Evolutionary conservation across 2,888 invertebrate species (phyloP).

Genomic region (Himalopsyche japonica): DNA sequence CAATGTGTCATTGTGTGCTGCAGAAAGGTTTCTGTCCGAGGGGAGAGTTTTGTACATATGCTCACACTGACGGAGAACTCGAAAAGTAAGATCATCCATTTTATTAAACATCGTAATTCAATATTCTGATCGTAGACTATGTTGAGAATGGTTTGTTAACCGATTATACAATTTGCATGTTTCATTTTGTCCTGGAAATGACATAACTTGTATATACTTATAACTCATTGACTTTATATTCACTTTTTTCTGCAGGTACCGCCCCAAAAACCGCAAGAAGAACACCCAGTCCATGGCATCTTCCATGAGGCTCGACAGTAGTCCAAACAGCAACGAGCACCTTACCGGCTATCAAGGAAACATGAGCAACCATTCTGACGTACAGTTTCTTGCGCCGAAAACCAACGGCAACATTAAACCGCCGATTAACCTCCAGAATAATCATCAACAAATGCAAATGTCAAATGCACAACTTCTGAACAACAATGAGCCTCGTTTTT

Average conservation of each 20-base stretch:
- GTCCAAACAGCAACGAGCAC: not conserved
- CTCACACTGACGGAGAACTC: slow-evolving; percentile 88
- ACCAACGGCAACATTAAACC: slow-evolving; percentile 45
- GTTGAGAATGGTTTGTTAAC: too few relatives aligned
- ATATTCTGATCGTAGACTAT: too few relatives aligned
- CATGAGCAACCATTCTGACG: slow-evolving; percentile 40
- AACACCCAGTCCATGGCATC: slow-evolving; percentile 38
- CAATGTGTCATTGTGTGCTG: slow-evolving; percentile 85
- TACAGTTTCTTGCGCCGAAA: slow-evolving; percentile 47
- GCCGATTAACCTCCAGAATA: slow-evolving; percentile 42
- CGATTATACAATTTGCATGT: too few relatives aligned
- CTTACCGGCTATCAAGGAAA: slow-evolving; percentile 23
- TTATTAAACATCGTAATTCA: too few relatives aligned
- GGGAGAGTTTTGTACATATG: slow-evolving; percentile 86
- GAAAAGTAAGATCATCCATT: slow-evolving; percentile 68
- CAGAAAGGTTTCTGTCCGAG: slow-evolving; percentile 82
- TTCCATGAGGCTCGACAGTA: not conserved
- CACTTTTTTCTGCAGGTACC: slow-evolving; percentile 52
- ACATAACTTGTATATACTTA: too few relatives aligned
- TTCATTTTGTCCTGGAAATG: too few relatives aligned
- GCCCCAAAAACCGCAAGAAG: slow-evolving; percentile 68
- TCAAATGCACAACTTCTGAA: not conserved
- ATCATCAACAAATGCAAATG: not conserved
- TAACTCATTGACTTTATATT: too few relatives aligned
- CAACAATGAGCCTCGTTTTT: not conserved